phyloP scores from a whole-genome alignment of 1,140 invertebrate species.

The Drosophila leontia region DNA sequence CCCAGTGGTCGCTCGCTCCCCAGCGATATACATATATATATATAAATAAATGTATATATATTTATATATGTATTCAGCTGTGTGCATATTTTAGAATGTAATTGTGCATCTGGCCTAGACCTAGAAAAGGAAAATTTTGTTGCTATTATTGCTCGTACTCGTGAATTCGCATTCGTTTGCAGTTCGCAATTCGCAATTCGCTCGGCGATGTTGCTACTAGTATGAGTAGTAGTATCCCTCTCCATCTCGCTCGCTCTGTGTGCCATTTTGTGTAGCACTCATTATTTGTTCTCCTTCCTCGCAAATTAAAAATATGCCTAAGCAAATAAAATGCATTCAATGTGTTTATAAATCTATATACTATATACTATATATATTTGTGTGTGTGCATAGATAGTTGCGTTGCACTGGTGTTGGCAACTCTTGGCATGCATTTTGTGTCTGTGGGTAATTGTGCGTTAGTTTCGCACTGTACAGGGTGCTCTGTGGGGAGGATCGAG shows the following conservation, averaged over 20 bases:
- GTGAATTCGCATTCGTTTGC: constrained; percentile 47
- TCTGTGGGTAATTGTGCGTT: constrained; percentile 61
- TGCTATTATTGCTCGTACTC: constrained; percentile 75
- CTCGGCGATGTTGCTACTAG: constrained; percentile 12
- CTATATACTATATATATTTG: neutral
- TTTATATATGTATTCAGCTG: constrained; percentile 34
- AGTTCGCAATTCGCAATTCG: constrained; percentile 39
- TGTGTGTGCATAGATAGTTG: constrained; percentile 10
- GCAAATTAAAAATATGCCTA: constrained; percentile 82
- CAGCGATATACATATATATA: neutral
- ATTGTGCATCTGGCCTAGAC: constrained; percentile 85
- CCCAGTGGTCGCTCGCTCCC: constrained; percentile 8
- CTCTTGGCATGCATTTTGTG: constrained; percentile 36
- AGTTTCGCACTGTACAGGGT: constrained; percentile 59
- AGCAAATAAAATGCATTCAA: constrained; percentile 76
- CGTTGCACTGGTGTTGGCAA: constrained; percentile 1
- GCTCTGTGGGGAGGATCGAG: constrained; percentile 1
- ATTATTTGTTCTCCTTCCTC: constrained; percentile 84
- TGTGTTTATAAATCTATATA: constrained; percentile 29
- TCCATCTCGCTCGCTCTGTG: constrained; percentile 23
- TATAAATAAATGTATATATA: constrained; percentile 14
- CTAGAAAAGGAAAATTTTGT: constrained; percentile 85
- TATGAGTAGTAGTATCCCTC: neutral
- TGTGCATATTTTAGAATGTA: constrained; percentile 84
- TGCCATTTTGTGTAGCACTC: constrained; percentile 50